Evolutionary conservation across 2,797 vertebrate genomes (phyloP), one percentile per base, ranked within the genome.

Genomic region (Phylloscopus collybita): DNA sequence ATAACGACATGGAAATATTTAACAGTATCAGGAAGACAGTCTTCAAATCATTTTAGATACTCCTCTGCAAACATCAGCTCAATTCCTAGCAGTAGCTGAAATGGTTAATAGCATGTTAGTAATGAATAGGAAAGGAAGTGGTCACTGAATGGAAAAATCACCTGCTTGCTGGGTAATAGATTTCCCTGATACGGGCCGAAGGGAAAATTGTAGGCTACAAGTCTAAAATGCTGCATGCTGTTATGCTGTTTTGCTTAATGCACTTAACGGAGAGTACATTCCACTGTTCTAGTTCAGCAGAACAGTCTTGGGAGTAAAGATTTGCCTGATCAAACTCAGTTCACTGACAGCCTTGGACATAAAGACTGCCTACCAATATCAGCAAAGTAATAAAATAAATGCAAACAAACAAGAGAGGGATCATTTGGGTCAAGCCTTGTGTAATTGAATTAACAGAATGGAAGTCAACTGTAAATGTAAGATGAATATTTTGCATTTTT

Each of bases 161-260:
- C 82, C 14, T 57, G 67, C 67, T 94, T 95, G 45, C 49, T 78
- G 61, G 88, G 51, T 89, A 89, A 85, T 87, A 93, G 83, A 86
- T 89, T 38, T 88, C 53, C 22, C 50, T 82, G 81, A 87, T 92
- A 90, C 75, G 82, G 32, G 47, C 59, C 86, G 62, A 76, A 90
- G 44, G 32, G 59, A 21, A 92, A 79, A 93, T 73, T 76, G 67
- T 82, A 71, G 67, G 38, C 72, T 94, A 23, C 57, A 40, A 80
- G 45, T 60, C 34, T 91, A 85, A 96, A 96, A 92, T 62, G 42
- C 72, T 82, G 53, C 81, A 69, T 89, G 78, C 74, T 94, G 79
- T 92, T 92, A 87, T 17, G 50, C 78, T 95, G 61, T 69, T 93
- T 92, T 92, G 36, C 54, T 94, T 89, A 89, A 88, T 67, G 75